These are phyloP conservation scores for Bubalus kerabau DNA, from an alignment of 2,113 vertebrate genomes.

Conservation along the genomic window DNA sequence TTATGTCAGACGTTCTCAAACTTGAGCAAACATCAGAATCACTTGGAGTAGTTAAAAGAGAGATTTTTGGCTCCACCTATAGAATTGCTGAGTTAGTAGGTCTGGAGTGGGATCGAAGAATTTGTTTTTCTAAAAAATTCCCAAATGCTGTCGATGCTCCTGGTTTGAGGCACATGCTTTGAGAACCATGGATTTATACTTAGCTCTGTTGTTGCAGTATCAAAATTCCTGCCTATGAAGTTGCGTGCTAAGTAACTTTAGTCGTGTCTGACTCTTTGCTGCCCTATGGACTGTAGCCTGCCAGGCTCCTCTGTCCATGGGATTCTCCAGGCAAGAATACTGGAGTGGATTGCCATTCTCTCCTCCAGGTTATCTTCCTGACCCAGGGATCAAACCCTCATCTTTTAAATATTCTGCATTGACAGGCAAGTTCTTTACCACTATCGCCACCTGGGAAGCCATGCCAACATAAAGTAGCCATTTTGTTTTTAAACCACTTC, in stretches of 20 bases:
- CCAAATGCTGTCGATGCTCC: not conserved
- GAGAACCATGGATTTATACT: not conserved
- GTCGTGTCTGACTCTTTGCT: not conserved
- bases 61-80: not conserved
- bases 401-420: not conserved
- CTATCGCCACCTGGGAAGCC: not conserved
- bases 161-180: not conserved
- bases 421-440: not conserved
- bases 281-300: not conserved
- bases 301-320: not conserved
- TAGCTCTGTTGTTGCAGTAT: not conserved
- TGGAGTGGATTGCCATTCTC: not conserved
- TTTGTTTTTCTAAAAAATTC: not conserved
- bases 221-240: not conserved
- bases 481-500: conserved; percentile 21
- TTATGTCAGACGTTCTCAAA: not conserved
- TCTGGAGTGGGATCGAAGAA: not conserved
- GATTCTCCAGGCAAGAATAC: not conserved
- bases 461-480: not conserved
- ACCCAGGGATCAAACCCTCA: not conserved
- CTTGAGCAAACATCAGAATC: not conserved
- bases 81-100: not conserved
- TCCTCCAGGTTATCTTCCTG: not conserved
- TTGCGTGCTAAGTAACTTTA: not conserved
- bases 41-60: not conserved